These are phyloP conservation scores for Somateria mollissima DNA, from an alignment of 2,797 vertebrate genomes.

Conservation along the genomic window DNA sequence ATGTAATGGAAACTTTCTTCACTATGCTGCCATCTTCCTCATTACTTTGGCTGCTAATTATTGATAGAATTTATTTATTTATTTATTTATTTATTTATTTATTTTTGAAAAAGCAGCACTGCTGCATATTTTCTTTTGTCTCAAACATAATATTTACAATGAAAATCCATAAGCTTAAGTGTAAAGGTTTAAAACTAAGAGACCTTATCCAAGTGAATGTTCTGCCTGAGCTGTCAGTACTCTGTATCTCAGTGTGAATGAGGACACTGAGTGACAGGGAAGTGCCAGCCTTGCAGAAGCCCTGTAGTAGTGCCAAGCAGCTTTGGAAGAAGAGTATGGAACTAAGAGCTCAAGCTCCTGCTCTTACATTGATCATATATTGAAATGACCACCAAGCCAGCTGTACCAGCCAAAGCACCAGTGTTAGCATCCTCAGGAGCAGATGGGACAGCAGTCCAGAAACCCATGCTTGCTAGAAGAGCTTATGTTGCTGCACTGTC, in stretches of 20 bases:
- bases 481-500: background rate
- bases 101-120: background rate
- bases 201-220: background rate
- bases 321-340: background rate
- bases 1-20: background rate
- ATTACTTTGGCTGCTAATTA: background rate
- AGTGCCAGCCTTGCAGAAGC: background rate
- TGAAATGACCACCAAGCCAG: background rate
- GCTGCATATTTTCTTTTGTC: fast-evolving
- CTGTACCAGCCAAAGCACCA: background rate
- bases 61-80: too few species aligned
- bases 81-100: too few species aligned
- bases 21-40: background rate
- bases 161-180: background rate
- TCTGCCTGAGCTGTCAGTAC: background rate
- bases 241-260: background rate
- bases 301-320: background rate
- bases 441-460: background rate
- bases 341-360: background rate
- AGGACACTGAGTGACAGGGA: background rate
- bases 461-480: background rate
- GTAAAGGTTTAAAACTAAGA: background rate
- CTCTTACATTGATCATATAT: background rate
- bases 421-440: background rate
- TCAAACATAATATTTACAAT: background rate